Evolutionary conservation across 2,113 vertebrate genomes (phyloP).

Genomic region (Thryonomys swinderianus): DNA sequence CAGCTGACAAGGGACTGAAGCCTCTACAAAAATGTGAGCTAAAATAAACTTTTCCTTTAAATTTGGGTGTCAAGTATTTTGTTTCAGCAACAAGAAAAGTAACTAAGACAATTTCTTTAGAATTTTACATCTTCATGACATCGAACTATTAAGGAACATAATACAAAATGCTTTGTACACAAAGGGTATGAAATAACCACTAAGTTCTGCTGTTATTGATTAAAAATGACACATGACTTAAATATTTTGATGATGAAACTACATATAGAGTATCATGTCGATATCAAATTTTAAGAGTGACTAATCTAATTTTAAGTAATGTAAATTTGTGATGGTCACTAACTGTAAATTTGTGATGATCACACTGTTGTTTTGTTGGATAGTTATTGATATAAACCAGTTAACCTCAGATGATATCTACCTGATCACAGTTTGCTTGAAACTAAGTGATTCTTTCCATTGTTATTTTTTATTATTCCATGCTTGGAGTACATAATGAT

Average conservation of each 20-base stretch:
- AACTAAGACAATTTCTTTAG: background rate
- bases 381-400: background rate
- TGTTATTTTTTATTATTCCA: background rate
- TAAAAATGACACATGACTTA: background rate
- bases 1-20: background rate
- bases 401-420: background rate
- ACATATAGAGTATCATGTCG: background rate
- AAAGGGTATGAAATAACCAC: background rate
- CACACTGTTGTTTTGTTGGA: background rate
- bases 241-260: background rate
- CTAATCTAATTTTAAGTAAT: background rate
- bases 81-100: background rate
- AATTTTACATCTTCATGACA: background rate
- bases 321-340: background rate
- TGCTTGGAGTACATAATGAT: background rate
- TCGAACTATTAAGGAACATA: background rate
- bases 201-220: background rate
- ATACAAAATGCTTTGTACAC: background rate
- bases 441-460: background rate
- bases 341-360: background rate
- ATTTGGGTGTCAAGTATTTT: background rate
- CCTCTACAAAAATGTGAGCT: background rate
- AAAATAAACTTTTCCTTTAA: background rate
- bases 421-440: background rate
- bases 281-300: background rate